A percentile compares a stretch with the other conserved stretches of the same genome.
Conservation (phyloP, 1,140 invertebrate genomes). For the Hermatobates lingyangjiaoensis region DNA sequence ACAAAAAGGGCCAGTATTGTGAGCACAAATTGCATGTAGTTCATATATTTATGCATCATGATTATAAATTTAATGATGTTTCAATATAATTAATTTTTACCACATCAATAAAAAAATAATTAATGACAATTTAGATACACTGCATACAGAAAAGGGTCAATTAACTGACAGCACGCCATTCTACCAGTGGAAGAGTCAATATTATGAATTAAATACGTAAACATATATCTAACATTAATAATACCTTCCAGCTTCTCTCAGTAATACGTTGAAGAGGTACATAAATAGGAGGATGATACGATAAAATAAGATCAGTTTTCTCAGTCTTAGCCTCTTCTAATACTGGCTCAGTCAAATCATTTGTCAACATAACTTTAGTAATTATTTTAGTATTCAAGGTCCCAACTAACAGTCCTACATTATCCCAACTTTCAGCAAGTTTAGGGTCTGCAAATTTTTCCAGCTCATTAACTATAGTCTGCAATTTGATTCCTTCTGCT, state of each 20-base stretch:
- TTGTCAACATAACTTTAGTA: conserved; percentile 65
- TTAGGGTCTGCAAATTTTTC: conserved; percentile 46
- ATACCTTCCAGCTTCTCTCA: conserved; percentile 50
- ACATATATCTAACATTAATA: too few species aligned
- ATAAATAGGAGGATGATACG: conserved; percentile 94
- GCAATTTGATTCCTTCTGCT: conserved; percentile 31
- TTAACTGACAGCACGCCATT: too few species aligned
- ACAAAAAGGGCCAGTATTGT: too few species aligned
- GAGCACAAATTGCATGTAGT: too few species aligned
- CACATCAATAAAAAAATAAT: too few species aligned
- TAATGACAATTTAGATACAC: too few species aligned
- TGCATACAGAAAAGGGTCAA: too few species aligned
- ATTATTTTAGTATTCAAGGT: conserved; percentile 26
- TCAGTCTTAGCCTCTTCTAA: conserved; percentile 58
- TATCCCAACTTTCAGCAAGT: conserved; percentile 81
- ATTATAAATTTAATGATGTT: too few species aligned
- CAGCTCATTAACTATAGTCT: conserved; percentile 37
- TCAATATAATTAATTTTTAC: too few species aligned
- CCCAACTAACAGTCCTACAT: conserved; percentile 70
- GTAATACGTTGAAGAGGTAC: conserved; percentile 58
- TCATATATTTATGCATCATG: too few species aligned
- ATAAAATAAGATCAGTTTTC: conserved; percentile 61
- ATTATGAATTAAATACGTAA: too few species aligned
- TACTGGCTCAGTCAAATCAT: conserved; percentile 81
- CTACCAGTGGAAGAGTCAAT: too few species aligned